These are phyloP conservation scores for Trissolcus brochymenae DNA, from an alignment of 2,888 invertebrate species.

Conservation along the genomic window DNA sequence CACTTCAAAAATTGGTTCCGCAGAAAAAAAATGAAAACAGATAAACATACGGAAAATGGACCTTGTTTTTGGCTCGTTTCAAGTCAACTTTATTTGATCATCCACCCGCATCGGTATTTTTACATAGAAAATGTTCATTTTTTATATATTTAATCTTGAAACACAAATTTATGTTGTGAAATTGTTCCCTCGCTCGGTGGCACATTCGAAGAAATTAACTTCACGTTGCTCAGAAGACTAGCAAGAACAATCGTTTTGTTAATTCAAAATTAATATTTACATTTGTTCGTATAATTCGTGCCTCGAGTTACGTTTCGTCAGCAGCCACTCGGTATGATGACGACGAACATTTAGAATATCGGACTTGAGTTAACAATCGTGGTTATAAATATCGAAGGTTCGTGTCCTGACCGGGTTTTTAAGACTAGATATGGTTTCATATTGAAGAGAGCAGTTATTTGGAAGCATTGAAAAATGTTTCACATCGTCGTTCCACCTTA, in stretches of 20 bases:
- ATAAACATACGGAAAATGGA: constrained; percentile 2
- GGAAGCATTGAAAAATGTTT: background rate
- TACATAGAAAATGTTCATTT: constrained; percentile 4
- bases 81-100: constrained; percentile 2
- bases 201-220: background rate
- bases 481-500: constrained; percentile 3
- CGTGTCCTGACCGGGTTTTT: background rate
- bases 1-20: constrained; percentile 8
- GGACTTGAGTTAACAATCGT: background rate
- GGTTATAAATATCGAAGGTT: background rate
- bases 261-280: constrained; percentile 12
- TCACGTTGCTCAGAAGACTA: constrained; percentile 18
- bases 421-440: constrained; percentile 6
- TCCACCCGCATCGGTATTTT: constrained; percentile 1
- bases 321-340: constrained; percentile 7
- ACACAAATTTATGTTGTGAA: constrained; percentile 6
- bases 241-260: constrained; percentile 2
- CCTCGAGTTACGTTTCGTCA: background rate
- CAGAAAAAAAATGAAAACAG: background rate
- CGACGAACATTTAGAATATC: background rate
- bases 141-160: background rate
- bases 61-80: constrained; percentile 30
- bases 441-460: background rate
- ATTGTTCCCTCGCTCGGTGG: constrained; percentile 6
- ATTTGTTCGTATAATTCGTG: background rate